phyloP scores from a whole-genome alignment of 1,140 invertebrate species.

The Gryllus bimaculatus region DNA sequence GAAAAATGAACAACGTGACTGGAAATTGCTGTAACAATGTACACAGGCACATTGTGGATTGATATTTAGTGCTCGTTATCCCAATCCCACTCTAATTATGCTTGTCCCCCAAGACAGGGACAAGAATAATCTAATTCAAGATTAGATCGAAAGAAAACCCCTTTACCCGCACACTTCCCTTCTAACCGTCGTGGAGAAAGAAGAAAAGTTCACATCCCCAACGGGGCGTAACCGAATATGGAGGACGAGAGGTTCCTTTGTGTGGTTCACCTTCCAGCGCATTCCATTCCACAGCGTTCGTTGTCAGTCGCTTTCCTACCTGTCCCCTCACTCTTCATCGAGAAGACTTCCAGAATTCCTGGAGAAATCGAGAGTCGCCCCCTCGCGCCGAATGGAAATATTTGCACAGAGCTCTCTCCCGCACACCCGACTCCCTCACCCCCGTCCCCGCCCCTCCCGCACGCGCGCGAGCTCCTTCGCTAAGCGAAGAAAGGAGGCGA shows the following conservation, averaged over 20 bases:
- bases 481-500: neutral
- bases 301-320: neutral
- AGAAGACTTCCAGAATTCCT: neutral
- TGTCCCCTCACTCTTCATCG: neutral
- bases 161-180: too few species aligned
- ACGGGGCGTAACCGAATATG: neutral
- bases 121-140: too few species aligned
- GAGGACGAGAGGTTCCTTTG: neutral
- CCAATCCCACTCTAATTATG: too few species aligned
- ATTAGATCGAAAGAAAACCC: too few species aligned
- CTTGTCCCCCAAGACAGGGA: too few species aligned
- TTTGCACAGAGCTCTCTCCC: neutral
- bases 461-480: too few species aligned
- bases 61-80: too few species aligned
- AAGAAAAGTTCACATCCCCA: neutral
- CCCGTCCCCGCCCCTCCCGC: too few species aligned
- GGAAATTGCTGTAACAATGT: too few species aligned
- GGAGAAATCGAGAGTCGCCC: neutral
- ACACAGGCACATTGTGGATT: too few species aligned
- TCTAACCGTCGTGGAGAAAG: neutral
- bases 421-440: neutral
- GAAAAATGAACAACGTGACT: too few species aligned
- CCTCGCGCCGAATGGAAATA: neutral
- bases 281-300: neutral
- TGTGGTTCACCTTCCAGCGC: neutral